Evolutionary conservation across 1,140 invertebrate genomes (phyloP), one percentile per base, ranked within the genome.

Genomic region (Argopecten irradians): DNA sequence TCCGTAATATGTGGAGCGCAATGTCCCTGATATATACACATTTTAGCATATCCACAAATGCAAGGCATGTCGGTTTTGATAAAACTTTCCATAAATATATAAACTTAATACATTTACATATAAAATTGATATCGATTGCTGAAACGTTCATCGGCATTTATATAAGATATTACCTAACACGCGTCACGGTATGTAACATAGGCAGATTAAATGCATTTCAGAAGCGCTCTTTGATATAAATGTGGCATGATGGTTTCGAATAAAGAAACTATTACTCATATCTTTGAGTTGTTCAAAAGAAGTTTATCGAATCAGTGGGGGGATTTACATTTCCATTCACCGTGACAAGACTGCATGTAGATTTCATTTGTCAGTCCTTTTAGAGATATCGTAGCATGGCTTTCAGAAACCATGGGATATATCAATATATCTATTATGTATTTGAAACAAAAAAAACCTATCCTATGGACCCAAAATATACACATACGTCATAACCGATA

Each of bases 211-310:
- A n/a, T 71, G 55, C 5, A 71, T 71, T 71, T 46, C 16, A 28
- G 55, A 71, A 71, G 5, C n/a, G 2, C 22, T n/a, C 55, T 71
- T 8, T 28, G 55, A n/a, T 71, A 71, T n/a, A n/a, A 71, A 71
- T 71, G n/a, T 71, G n/a, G 55, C 55, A 71, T 71, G 55, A 28
- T 71, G n/a, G 5, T 71, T 71, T 71, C 55, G 55, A 71, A 71
- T 71, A 71, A 28, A 71, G 55, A 28, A 71, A 71, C 55, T 71
- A 71, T 71, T 71, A 71, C 55, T 71, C 55, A 71, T 71, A 71
- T 71, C 55, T n/a, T 5, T 71, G 55, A n/a, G 43, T 28, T 71
- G 22, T 71, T 71, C 55, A 71, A 71, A 71, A 71, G 55, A 71
- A 71, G 16, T 28, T 71, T 71, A 71, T 71, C 55, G 13, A 28